Evolutionary conservation across 2,888 invertebrate genomes (phyloP).

Genomic region (Drymonia ruficornis): DNA sequence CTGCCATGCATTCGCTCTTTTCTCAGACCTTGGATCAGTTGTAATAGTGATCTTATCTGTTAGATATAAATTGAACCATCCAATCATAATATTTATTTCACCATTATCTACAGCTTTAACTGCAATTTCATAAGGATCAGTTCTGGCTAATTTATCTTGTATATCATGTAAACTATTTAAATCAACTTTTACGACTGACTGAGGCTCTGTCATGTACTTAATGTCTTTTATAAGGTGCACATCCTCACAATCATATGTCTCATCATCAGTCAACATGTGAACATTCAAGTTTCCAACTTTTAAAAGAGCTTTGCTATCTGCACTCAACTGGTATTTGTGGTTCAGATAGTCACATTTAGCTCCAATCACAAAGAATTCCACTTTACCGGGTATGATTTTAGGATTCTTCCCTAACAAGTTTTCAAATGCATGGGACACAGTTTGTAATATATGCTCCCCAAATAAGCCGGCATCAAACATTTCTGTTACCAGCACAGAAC

Average conservation of each 20-base stretch:
- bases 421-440: slow-evolving; percentile 88
- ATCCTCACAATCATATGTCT: slow-evolving; percentile 89
- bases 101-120: slow-evolving; percentile 75
- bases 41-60: slow-evolving; percentile 86
- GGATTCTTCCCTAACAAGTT: slow-evolving; percentile 79
- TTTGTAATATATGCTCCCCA: slow-evolving; percentile 89
- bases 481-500: slow-evolving; percentile 89
- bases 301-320: slow-evolving; percentile 52
- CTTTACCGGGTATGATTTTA: slow-evolving; percentile 85
- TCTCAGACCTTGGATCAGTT: slow-evolving; percentile 82
- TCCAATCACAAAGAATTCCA: slow-evolving; percentile 87
- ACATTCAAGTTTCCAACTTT: slow-evolving; percentile 53
- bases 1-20: slow-evolving; percentile 89
- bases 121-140: slow-evolving; percentile 63
- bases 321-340: slow-evolving; percentile 71
- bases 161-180: slow-evolving; percentile 85
- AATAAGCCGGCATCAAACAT: slow-evolving; percentile 92
- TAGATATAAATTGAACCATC: slow-evolving; percentile 90
- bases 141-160: slow-evolving; percentile 57
- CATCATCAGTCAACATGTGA: slow-evolving; percentile 62
- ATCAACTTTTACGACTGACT: slow-evolving; percentile 84
- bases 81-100: slow-evolving; percentile 86
- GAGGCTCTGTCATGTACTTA: slow-evolving; percentile 84
- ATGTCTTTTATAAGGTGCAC: slow-evolving; percentile 82
- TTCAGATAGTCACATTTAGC: slow-evolving; percentile 83